Evolutionary conservation across 2,113 vertebrate genomes (phyloP).

Genomic region (Perognathus longimembris): DNA sequence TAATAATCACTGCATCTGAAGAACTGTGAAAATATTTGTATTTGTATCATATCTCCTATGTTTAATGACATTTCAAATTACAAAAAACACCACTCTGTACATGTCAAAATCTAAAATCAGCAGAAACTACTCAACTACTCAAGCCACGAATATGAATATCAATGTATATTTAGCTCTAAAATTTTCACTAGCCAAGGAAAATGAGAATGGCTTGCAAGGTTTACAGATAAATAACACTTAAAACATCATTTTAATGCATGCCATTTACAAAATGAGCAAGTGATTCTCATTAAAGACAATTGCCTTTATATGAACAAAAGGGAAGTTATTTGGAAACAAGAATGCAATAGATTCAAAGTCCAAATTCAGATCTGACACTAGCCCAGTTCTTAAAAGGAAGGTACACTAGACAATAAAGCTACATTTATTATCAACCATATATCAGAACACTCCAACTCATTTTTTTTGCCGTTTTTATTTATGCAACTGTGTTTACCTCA

Average conservation of each 20-base stretch:
- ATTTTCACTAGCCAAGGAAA: background rate
- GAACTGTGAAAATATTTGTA: background rate
- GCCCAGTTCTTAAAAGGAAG: background rate
- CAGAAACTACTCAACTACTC: background rate
- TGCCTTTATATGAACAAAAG: background rate
- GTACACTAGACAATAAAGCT: background rate
- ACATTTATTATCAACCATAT: background rate
- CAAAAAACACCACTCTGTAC: background rate
- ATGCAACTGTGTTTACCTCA: slow-evolving; percentile 5
- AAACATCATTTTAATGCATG: background rate
- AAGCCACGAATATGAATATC: background rate
- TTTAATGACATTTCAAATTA: background rate
- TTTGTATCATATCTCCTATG: background rate
- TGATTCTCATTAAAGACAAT: background rate
- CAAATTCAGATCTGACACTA: slow-evolving; percentile 13
- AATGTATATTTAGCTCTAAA: background rate
- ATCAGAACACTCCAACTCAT: background rate
- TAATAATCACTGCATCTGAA: background rate
- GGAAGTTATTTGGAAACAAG: background rate
- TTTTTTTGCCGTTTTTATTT: slow-evolving; percentile 57
- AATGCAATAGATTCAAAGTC: background rate
- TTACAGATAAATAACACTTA: background rate
- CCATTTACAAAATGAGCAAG: background rate
- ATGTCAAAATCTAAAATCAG: background rate
- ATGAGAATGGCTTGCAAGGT: background rate